These are phyloP conservation scores for Sisyra terminalis DNA, from an alignment of 2,888 invertebrate species.

Conservation along the genomic window DNA sequence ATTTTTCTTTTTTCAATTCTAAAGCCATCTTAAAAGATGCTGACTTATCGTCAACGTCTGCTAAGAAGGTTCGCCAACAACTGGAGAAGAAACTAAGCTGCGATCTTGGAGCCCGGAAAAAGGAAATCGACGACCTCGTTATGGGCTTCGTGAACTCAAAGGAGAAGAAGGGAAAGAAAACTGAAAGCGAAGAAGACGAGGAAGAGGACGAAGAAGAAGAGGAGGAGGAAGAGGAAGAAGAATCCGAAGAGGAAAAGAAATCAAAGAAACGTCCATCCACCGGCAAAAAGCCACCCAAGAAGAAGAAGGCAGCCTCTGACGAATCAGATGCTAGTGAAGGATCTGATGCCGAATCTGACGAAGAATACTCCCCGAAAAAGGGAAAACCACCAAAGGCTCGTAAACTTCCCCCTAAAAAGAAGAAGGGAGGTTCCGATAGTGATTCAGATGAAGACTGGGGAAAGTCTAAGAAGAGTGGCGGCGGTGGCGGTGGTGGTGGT, in stretches of 20 bases:
- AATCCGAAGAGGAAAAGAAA: conserved; percentile 36
- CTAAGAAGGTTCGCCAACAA: conserved; percentile 77
- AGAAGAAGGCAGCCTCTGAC: conserved; percentile 31
- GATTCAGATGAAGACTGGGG: conserved; percentile 55
- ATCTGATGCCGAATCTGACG: conserved; percentile 35
- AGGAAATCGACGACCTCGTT: conserved; percentile 74
- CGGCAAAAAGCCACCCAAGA: conserved; percentile 30
- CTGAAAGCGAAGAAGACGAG: conserved; percentile 31
- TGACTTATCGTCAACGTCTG: conserved; percentile 66
- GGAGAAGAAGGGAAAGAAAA: conserved; percentile 27
- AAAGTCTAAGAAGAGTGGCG: conserved; percentile 32
- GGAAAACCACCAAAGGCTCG: conserved; percentile 33
- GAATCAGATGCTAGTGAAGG: conserved; percentile 31
- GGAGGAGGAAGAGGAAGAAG: conserved; percentile 20
- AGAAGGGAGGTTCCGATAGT: conserved; percentile 48
- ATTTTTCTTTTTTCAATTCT: conserved; percentile 12
- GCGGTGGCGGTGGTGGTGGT: conserved; percentile 10
- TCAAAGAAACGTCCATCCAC: conserved; percentile 36
- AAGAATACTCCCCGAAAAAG: conserved; percentile 43
- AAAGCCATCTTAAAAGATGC: conserved; percentile 75
- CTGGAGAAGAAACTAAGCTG: conserved; percentile 65
- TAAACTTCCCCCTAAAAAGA: conserved; percentile 32
- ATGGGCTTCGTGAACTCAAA: conserved; percentile 51
- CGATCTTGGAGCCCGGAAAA: conserved; percentile 62
- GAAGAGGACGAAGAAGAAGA: conserved; percentile 29